phyloP scores from a whole-genome alignment of 1,140 invertebrate genomes.

The Drosophila simulans region DNA sequence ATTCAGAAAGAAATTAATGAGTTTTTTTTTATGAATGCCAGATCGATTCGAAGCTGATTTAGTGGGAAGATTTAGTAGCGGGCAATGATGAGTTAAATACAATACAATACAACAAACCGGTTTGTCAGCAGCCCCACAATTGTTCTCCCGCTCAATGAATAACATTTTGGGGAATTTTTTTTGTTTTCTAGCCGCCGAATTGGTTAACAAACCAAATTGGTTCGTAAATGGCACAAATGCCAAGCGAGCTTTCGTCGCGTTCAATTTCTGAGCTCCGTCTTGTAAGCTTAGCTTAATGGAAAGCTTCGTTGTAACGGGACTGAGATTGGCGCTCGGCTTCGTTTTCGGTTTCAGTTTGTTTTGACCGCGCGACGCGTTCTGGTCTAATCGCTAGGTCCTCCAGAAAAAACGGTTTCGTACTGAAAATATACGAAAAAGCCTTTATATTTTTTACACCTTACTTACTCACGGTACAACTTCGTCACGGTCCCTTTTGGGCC shows the following conservation, averaged over 20 bases:
- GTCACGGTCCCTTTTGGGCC: background rate
- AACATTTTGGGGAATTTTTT: constrained; percentile 14
- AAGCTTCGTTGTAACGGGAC: constrained; percentile 52
- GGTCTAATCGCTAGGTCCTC: constrained; percentile 22
- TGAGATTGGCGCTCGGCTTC: constrained; percentile 27
- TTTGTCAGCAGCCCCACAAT: constrained; percentile 31
- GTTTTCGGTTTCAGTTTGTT: constrained; percentile 67
- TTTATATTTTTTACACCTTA: constrained; percentile 5
- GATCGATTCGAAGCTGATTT: constrained; percentile 7
- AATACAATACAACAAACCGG: constrained; percentile 28
- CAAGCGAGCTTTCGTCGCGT: constrained; percentile 25
- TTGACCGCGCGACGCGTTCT: constrained; percentile 55
- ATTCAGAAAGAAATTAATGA: constrained; percentile 10
- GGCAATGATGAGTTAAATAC: constrained; percentile 13
- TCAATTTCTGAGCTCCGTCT: constrained; percentile 16
- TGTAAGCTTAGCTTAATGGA: constrained; percentile 36
- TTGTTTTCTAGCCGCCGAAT: constrained; percentile 24
- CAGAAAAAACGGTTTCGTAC: constrained; percentile 5
- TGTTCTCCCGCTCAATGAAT: constrained; percentile 39
- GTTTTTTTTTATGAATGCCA: constrained; percentile 18
- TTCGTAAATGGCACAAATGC: constrained; percentile 37
- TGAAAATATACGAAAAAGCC: background rate
- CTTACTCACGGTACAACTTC: constrained; percentile 11
- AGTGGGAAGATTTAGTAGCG: constrained; percentile 20
- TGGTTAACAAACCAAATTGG: constrained; percentile 46